Evolutionary conservation across 2,797 vertebrate genomes (phyloP), one percentile per base, ranked within the genome.

Genomic region (Sebastes glaucus): DNA sequence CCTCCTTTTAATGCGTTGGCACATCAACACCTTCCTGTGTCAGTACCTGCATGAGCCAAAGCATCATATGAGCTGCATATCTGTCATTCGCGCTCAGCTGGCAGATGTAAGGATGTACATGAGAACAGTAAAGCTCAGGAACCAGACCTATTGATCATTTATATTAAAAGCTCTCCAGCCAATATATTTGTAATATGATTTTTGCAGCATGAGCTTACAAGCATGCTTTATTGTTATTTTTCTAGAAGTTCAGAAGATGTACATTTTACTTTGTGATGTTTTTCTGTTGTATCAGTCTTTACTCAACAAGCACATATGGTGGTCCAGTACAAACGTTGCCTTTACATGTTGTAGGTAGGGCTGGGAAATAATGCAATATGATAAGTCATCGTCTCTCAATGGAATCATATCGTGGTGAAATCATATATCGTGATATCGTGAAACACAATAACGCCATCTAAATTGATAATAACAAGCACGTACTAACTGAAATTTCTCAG

Each of bases 1-100:
- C 73, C 69, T 79, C 49, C 65, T 76, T n/a, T 71, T 85, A 88
- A 90, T 75, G 80, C 71, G 62, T 77, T 74, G 74, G 80, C 77
- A 90, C 75, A 67, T 84, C 69, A 72, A 83, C 80, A 77, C 78
- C 74, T 80, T 71, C 79, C 81, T 42, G 38, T 68, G 72, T 83
- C 83, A 71, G 56, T 55, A 85, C 78, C 71, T 80, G 71, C 64
- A 32, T 59, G 32, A 71, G 72, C 66, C 68, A 68, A 80, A 79
- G 65, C 75, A 66, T 81, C 64, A 25, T 42, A 23, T 72, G 75
- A 77, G 73, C 65, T 63, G 65, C 73, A 83, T 79, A 83, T 82
- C 81, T 89, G 88, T 59, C 72, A 71, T 33, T 20, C 18, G 11
- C 66, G 32, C 75, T 85, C 61, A 80, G 68, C 71, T 84, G 85